phyloP scores from a whole-genome alignment of 2,888 invertebrate genomes.

The Drosophila suboccidentalis region DNA sequence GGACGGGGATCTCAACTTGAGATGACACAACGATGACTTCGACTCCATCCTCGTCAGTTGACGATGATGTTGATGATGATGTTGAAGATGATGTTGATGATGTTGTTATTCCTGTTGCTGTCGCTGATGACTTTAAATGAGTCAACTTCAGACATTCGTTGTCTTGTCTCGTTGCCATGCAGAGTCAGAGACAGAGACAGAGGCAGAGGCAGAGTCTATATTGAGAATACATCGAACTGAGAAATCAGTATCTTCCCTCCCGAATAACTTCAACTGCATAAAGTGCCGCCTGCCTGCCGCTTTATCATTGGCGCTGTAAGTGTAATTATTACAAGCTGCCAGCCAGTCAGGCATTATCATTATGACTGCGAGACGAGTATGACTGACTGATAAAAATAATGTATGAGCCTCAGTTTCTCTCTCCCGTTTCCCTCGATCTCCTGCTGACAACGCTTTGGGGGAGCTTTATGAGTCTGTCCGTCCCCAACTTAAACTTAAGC shows the following conservation, averaged over 20 bases:
- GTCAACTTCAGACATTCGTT: constrained; percentile 52
- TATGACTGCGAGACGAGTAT: constrained; percentile 39
- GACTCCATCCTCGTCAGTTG: constrained; percentile 13
- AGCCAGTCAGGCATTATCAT: constrained; percentile 51
- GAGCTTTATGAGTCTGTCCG: constrained; percentile 40
- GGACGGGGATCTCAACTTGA: constrained; percentile 24
- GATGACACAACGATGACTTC: constrained; percentile 43
- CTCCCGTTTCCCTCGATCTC: neutral
- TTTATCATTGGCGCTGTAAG: constrained; percentile 49
- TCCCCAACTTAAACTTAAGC: constrained; percentile 44
- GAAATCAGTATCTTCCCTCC: constrained; percentile 26
- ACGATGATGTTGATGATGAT: neutral
- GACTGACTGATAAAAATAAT: constrained; percentile 74
- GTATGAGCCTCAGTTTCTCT: constrained; percentile 27
- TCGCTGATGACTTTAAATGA: constrained; percentile 68
- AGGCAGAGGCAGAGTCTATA: constrained; percentile 10
- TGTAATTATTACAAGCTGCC: constrained; percentile 62
- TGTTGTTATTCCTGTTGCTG: constrained; percentile 51
- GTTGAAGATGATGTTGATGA: constrained; percentile 24
- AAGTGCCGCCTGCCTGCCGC: constrained; percentile 20
- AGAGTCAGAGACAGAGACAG: neutral
- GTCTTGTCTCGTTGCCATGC: constrained; percentile 9
- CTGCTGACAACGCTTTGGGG: constrained; percentile 46
- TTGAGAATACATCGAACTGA: constrained; percentile 49
- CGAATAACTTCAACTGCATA: constrained; percentile 18